These are phyloP conservation scores for Hirundo rustica DNA, from an alignment of 2,797 vertebrate species.

Conservation along the genomic window DNA sequence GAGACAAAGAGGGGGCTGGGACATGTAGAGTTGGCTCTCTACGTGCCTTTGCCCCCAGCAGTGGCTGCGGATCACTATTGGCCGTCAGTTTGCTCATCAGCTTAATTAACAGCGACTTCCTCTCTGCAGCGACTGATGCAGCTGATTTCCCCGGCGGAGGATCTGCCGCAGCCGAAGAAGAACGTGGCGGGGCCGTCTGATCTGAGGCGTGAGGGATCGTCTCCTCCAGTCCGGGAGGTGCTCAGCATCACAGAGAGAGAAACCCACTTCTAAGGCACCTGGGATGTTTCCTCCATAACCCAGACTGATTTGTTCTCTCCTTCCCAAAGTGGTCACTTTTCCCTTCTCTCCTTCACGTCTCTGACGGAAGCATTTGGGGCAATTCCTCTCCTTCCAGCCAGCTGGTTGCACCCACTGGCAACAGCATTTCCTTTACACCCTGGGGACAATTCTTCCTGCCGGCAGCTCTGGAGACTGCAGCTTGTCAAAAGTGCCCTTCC, in stretches of 20 bases:
- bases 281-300: background rate
- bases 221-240: slow-evolving; percentile 15
- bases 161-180: slow-evolving; percentile 70
- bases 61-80: background rate
- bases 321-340: background rate
- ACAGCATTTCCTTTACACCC: background rate
- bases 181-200: rapidly evolving
- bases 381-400: background rate
- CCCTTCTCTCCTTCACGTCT: background rate
- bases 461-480: background rate
- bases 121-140: slow-evolving; percentile 68
- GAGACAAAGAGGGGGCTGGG: background rate
- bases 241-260: slow-evolving; percentile 73
- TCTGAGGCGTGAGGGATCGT: background rate
- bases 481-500: background rate
- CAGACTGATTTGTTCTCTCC: background rate
- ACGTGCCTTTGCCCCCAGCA: slow-evolving; percentile 50
- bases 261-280: slow-evolving; percentile 64
- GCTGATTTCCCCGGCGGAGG: slow-evolving; percentile 68
- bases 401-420: background rate
- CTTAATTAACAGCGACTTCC: slow-evolving; percentile 31
- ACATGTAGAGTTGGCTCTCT: background rate
- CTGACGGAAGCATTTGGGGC: background rate
- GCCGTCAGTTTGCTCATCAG: background rate
- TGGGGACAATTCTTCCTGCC: background rate